A percentile compares a stretch with the other conserved stretches of the same genome.
Evolutionary conservation across 1,140 invertebrate species (phyloP).

Genomic region (Tetranychus cinnabarinus): DNA sequence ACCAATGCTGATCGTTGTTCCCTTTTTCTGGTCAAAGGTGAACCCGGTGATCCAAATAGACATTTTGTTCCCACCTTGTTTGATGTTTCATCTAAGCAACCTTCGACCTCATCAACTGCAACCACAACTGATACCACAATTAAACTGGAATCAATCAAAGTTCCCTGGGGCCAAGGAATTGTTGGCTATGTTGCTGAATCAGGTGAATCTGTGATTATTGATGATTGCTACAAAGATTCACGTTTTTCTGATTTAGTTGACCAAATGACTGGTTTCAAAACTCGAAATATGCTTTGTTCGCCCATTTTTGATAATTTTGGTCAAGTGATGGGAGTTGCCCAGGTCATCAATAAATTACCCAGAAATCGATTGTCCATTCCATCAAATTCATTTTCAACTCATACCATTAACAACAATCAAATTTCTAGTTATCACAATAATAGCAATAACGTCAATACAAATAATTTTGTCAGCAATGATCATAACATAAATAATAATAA

Average conservation of each 20-base stretch:
- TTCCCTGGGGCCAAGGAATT: slow-evolving; percentile 56
- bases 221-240: slow-evolving; percentile 74
- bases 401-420: not conserved
- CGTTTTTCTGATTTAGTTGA: slow-evolving; percentile 84
- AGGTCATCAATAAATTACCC: slow-evolving; percentile 81
- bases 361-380: slow-evolving; percentile 15
- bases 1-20: slow-evolving; percentile 77
- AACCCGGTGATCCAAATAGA: slow-evolving; percentile 7
- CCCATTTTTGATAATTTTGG: slow-evolving; percentile 80
- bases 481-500: not conserved
- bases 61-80: slow-evolving; percentile 31
- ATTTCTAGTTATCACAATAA: not conserved
- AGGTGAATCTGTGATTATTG: slow-evolving; percentile 75
- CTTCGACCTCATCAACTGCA: slow-evolving; percentile 15
- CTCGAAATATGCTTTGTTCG: slow-evolving; percentile 74
- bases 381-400: not conserved
- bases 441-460: not conserved
- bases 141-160: slow-evolving; percentile 67
- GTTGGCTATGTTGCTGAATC: slow-evolving; percentile 79
- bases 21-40: slow-evolving; percentile 42
- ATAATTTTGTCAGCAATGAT: too few relatives aligned
- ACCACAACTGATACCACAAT: slow-evolving; percentile 17
- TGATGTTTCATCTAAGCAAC: slow-evolving; percentile 44
- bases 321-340: slow-evolving; percentile 84
- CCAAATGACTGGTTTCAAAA: slow-evolving; percentile 70